phyloP scores from a whole-genome alignment of 2,113 vertebrate genomes.

The Tachuris rubrigastra region DNA sequence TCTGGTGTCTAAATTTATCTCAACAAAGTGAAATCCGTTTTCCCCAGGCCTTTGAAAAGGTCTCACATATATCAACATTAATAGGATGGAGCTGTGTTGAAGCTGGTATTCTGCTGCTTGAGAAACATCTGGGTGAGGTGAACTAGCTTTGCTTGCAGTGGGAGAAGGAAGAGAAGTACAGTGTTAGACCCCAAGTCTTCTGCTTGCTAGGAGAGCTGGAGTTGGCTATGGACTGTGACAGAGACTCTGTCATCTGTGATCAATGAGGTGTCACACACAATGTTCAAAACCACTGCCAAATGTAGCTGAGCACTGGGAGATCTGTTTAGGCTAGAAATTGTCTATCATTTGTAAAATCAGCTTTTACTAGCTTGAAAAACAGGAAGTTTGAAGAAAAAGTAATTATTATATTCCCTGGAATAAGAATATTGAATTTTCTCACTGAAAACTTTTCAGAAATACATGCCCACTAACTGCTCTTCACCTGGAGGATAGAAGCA shows the following conservation, averaged over 20 bases:
- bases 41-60: background rate
- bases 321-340: background rate
- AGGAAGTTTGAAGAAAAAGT: background rate
- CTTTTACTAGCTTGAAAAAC: background rate
- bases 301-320: background rate
- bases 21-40: background rate
- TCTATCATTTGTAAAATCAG: background rate
- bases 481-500: background rate
- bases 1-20: background rate
- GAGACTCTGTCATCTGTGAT: background rate
- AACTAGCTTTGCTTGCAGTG: background rate
- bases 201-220: background rate
- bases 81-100: background rate
- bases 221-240: rapidly evolving
- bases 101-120: background rate
- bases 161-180: background rate
- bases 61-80: background rate
- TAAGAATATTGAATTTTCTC: background rate
- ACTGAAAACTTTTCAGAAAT: background rate
- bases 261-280: background rate
- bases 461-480: background rate
- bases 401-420: background rate
- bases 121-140: background rate
- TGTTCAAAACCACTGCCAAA: background rate
- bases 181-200: background rate